Base-by-base conservation (phyloP, 2,113 vertebrate genomes). In the Puma concolor region DNA sequence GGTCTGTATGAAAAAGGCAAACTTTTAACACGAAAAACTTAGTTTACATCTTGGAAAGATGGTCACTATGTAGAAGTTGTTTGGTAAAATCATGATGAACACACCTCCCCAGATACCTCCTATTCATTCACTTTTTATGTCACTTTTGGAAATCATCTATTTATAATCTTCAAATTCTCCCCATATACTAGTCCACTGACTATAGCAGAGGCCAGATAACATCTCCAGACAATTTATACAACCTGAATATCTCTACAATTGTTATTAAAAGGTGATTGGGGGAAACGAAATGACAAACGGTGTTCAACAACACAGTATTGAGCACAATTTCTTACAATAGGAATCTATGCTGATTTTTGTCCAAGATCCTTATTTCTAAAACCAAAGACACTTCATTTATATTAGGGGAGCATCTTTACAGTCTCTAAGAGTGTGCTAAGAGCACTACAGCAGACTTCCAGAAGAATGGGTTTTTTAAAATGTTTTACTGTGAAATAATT, bases 341-440 rank as follows among this genome's bases (percentile, higher is more conserved):
- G 27, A 69, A n/a, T 88, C n/a, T 76, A 48, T 25, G 19, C 29
- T 84, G 41, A n/a, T 93, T 60, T 88, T 69, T 7, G 6, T 27
- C 15, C 29, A 95, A 91, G 36, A 77, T n/a, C 86, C 90, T 74
- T 96, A 93, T 77, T 93, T 96, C 83, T 91, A 95, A 93, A 92
- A 72, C 23, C 72, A 97, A 63, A 93, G 15, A 90, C 2, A 76
- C 19, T 63, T 94, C 27, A 80, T 81, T 44, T 95, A 29, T 48
- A 94, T 80, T 66, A 85, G 23, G 52, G 27, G 31, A 85, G 12
- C 31, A 57, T 4, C 17, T 77, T 71, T 44, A 50, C 0, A 67
- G 17, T 52, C 16, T 81, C 44, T 52, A 1, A 60, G 38, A 14
- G 21, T 69, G 80, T 90, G 17, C 27, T 63, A 77, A 95, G 17